Base-by-base conservation (phyloP, 2,888 invertebrate species). In the Tricholauxania praeusta region DNA sequence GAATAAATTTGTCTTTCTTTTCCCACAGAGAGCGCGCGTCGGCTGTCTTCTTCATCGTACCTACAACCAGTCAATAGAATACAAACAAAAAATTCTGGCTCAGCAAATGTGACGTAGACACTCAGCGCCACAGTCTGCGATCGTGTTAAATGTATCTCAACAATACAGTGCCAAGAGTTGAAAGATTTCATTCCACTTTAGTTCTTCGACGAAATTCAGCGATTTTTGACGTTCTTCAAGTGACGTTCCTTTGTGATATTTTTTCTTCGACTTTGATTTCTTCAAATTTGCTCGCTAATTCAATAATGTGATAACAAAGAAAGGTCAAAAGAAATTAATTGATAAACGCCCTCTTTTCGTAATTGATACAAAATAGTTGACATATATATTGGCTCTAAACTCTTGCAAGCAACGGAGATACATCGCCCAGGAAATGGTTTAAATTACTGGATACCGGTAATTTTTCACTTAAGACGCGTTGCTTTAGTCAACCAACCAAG, bases 191-290 rank as follows among this genome's bases (percentile, higher is more conserved):
- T 39, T 39, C 10, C 39, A 47, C n/a, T 72, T 82, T 78, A 84
- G 83, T 83, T 80, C 78, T 79, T 80, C 80, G 72, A 76, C 76
- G 77, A 75, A 77, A 77, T 80, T 81, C 84, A 78, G 73, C 76
- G 79, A 76, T 78, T 78, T 79, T 80, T 74, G 81, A 81, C 82
- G 82, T 79, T 77, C 71, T 49, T 64, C 57, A 19, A 17, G 70
- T 74, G 67, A 19, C 47, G 65, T 51, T 65, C 57, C 10, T 57
- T 22, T 10, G 39, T 39, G 39, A 39, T 39, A 39, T 1, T 39
- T 39, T 39, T 39, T 39, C 39, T 39, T 39, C 10, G 10, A 39
- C 39, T 39, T 39, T 39, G 39, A 10, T 10, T 39, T 10, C 39
- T 39, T 39, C 7, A 10, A 39, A 39, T 39, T 39, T 10, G 5